Conservation (phyloP, 2,113 vertebrate species). For the Diphyllodes magnificus region DNA sequence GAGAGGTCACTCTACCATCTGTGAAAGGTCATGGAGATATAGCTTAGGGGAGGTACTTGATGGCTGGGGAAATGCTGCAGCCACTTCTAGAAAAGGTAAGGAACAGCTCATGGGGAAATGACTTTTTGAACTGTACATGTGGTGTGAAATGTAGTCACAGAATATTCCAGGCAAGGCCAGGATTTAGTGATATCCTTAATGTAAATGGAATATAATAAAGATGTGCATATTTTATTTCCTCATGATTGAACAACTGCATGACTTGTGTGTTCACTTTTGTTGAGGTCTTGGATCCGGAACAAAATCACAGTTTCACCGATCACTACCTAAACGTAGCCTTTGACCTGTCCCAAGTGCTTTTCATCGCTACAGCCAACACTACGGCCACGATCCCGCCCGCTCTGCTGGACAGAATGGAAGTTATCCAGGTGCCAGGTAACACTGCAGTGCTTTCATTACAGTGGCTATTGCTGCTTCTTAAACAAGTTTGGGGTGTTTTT, state of each 20-base stretch:
- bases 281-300: slow-evolving; percentile 95
- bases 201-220: neutral
- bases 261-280: neutral
- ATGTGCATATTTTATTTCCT: neutral
- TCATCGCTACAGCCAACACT: slow-evolving; percentile 95
- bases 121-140: neutral
- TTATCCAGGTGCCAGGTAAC: slow-evolving; percentile 93
- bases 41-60: neutral
- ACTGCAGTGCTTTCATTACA: neutral
- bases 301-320: slow-evolving; percentile 97
- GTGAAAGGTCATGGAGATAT: neutral
- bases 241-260: neutral
- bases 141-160: neutral
- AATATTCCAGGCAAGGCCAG: neutral
- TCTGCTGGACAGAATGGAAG: slow-evolving; percentile 94
- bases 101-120: neutral
- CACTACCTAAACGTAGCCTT: slow-evolving; percentile 97
- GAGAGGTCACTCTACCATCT: neutral
- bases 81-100: neutral
- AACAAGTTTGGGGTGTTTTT: neutral
- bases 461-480: neutral
- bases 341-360: slow-evolving; percentile 97
- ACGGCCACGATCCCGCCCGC: slow-evolving; percentile 91
- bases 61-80: neutral
- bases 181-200: neutral